Evolutionary conservation across 2,797 vertebrate genomes (phyloP).

Genomic region (Ispidina lecontei): DNA sequence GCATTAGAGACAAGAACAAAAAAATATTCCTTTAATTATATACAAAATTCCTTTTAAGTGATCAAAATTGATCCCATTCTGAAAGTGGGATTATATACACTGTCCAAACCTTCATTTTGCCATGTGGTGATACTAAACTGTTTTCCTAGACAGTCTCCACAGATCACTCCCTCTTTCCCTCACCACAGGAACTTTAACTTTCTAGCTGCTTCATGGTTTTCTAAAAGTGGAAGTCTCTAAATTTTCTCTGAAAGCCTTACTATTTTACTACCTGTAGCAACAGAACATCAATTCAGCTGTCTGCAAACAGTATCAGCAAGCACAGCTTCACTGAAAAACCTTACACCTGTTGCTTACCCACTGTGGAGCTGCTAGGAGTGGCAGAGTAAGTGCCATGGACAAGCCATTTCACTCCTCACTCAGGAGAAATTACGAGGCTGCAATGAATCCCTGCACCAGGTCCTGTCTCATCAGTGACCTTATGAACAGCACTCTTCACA

Average conservation of each 20-base stretch:
- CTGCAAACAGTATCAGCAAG: not conserved
- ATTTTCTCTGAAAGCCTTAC: not conserved
- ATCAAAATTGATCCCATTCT: not conserved
- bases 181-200: not conserved
- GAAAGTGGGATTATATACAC: not conserved
- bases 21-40: not conserved
- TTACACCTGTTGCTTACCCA: not conserved
- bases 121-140: not conserved
- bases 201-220: not conserved
- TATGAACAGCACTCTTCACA: not conserved
- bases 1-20: not conserved
- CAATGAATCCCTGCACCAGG: fast-evolving
- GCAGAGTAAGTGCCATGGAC: not conserved
- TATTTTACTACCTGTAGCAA: not conserved
- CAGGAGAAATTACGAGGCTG: not conserved
- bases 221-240: not conserved
- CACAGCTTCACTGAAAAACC: not conserved
- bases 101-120: not conserved
- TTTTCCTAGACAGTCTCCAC: not conserved
- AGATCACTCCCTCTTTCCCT: not conserved
- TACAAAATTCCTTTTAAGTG: not conserved
- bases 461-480: not conserved
- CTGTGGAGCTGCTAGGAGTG: not conserved
- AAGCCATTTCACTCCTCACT: not conserved
- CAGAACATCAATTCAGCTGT: not conserved